A percentile compares a stretch with the other conserved stretches of the same genome.
Conservation (phyloP, 2,888 invertebrate genomes). For the Ditula angustiorana region DNA sequence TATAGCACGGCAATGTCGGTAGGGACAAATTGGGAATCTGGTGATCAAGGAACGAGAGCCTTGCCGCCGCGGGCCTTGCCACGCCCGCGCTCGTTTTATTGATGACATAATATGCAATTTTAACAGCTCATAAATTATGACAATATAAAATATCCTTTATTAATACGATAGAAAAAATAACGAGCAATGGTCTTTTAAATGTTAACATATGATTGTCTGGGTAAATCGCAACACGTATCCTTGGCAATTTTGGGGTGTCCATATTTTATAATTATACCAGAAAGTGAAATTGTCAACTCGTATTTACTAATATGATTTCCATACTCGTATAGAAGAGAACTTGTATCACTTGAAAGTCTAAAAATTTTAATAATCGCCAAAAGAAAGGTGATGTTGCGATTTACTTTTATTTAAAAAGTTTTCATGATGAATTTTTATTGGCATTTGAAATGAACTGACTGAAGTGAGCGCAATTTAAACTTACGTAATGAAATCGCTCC, state of each 20-base stretch:
- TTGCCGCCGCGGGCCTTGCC: neutral
- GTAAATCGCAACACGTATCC: too few species aligned
- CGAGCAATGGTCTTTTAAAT: neutral
- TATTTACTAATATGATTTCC: too few species aligned
- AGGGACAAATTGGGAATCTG: neutral
- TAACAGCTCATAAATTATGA: conserved; percentile 5
- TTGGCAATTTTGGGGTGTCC: too few species aligned
- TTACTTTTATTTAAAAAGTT: neutral
- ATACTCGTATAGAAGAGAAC: too few species aligned
- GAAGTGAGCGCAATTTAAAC: neutral
- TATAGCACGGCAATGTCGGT: neutral
- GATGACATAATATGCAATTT: neutral
- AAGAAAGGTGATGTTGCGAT: too few species aligned
- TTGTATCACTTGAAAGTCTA: too few species aligned
- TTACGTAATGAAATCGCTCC: conserved; percentile 22
- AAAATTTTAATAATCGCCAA: too few species aligned
- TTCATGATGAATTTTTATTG: neutral
- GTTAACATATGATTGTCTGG: too few species aligned
- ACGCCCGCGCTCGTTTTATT: neutral
- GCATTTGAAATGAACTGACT: neutral
- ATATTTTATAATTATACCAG: too few species aligned
- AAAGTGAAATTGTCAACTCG: too few species aligned
- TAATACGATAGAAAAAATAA: neutral
- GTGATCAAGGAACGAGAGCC: neutral
- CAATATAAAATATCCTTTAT: neutral